Base-by-base conservation (phyloP, 2,797 vertebrate species). In the Catamblyrhynchus diadema region DNA sequence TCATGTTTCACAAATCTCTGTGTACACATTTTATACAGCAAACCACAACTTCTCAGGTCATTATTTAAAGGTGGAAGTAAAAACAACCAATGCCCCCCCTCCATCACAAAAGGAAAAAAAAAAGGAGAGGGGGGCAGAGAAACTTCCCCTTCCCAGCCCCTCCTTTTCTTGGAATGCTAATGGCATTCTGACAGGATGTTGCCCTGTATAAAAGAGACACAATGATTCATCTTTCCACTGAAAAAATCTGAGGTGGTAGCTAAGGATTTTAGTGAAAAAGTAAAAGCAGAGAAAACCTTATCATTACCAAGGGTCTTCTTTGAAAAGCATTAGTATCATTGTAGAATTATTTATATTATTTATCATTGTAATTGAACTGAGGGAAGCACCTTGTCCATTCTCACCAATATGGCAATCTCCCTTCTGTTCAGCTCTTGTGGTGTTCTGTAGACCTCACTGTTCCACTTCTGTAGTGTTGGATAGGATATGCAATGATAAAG, bases 311-410 rank as follows among this genome's bases (percentile, higher is more conserved):
- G 22, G 4, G 15, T 82, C 27, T 86, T 90, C 33, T 77, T 64
- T 85, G 35, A 42, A 88, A 77, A 47, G 14, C 27, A 23, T 62
- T 51, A 59, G 7, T 64, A 50, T 84, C 35, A 33, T 42, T 54
- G 32, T 45, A 59, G 69, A 73, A 73, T 47, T 90, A 50, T 71
- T 92, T 94, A 33, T 75, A 75, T 42, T 92, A 56, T 72, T 92
- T 95, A 32, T 73, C 1, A 1, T 22, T 81, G 35, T 62, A 85
- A 41, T 85, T 85, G 32, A 69, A 35, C 33, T 60, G 47, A 82
- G 22, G 9, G 27, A 71, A 70, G 10, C 28, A 8, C 18, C 41
- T 89, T 65, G 70, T 50, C 23, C 14, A 4, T 80, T 84, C 54
- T 73, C 75, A 42, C 74, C 57, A 57, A 3, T 32, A 25, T 74